Evolutionary conservation across 1,140 invertebrate genomes (phyloP).

Genomic region (Berghia stephanieae): DNA sequence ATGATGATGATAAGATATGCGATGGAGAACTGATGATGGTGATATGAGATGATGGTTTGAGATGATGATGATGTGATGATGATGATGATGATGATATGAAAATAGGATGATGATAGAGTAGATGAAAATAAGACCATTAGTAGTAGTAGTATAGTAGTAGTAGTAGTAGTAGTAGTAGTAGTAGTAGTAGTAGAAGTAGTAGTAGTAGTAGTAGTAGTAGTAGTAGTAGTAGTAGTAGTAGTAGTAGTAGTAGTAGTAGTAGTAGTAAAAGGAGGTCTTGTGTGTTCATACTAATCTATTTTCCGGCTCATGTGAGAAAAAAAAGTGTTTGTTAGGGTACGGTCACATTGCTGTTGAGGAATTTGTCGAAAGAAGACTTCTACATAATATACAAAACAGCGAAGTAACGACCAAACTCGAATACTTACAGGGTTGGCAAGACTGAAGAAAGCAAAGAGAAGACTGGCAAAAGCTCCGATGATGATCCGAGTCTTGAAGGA

Average conservation of each 20-base stretch:
- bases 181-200: background rate
- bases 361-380: background rate
- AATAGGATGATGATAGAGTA: background rate
- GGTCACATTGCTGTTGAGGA: no score
- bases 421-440: slow-evolving; percentile 74
- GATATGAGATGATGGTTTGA: no score
- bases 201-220: background rate
- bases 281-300: no score
- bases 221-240: background rate
- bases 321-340: no score
- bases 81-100: no score
- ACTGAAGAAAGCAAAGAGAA: slow-evolving; percentile 70
- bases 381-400: background rate
- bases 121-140: background rate
- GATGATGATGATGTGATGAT: no score
- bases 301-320: no score
- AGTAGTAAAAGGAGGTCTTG: no score
- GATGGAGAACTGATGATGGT: no score
- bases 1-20: no score
- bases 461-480: slow-evolving; percentile 69
- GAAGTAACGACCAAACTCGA: background rate
- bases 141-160: no score
- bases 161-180: background rate
- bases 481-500: slow-evolving; percentile 72
- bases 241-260: no score